Conservation (phyloP, 2,888 invertebrate species). For the Aphidoletes aphidimyza region DNA sequence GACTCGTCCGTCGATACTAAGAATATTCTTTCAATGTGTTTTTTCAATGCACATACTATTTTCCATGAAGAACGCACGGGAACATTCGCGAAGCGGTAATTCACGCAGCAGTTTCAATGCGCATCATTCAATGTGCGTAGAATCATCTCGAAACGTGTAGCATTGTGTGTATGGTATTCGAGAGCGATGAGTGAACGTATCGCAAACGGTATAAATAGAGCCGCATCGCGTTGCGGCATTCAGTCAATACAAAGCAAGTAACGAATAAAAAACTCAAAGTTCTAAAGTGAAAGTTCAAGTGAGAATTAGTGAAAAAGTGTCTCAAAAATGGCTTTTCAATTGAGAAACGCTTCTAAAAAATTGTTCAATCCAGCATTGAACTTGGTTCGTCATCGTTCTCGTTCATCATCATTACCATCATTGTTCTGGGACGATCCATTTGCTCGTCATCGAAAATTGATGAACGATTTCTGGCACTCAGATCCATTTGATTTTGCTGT, state of each 20-base stretch:
- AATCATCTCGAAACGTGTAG: not conserved
- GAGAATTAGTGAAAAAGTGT: constrained; percentile 4
- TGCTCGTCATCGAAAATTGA: not conserved
- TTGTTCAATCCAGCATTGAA: constrained; percentile 55
- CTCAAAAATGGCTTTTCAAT: constrained; percentile 54
- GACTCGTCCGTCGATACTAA: not conserved
- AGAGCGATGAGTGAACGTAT: not conserved
- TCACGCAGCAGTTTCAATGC: no score
- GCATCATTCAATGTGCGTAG: not conserved
- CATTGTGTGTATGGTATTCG: no score
- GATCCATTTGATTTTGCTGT: constrained; percentile 34
- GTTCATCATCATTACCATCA: not conserved
- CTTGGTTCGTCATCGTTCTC: constrained; percentile 25
- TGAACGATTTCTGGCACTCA: constrained; percentile 6
- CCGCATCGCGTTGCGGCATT: not conserved
- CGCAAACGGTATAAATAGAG: constrained; percentile 15
- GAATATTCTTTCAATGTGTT: not conserved
- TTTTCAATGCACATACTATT: not conserved
- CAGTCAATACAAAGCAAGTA: not conserved
- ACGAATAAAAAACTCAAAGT: not conserved
- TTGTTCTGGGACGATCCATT: constrained; percentile 52
- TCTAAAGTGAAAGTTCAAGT: no score
- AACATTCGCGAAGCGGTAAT: no score
- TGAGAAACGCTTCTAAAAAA: not conserved
- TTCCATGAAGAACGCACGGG: constrained; percentile 23